phyloP scores from a whole-genome alignment of 2,797 vertebrate genomes.

The Falco biarmicus region DNA sequence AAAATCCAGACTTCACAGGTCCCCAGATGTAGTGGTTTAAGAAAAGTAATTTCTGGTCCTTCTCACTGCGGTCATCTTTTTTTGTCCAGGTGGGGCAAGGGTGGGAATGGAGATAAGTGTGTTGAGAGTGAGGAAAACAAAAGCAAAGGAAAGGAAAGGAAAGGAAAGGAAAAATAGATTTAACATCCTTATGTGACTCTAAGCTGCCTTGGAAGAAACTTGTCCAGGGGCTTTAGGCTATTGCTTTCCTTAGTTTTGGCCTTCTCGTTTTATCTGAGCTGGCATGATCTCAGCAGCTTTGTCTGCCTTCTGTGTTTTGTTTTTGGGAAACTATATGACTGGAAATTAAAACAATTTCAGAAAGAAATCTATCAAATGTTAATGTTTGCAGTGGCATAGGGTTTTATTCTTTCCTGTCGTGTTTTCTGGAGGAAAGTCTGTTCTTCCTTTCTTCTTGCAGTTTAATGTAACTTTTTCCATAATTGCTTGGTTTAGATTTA shows the following conservation, averaged over 20 bases:
- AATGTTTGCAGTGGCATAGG: not conserved
- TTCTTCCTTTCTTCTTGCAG: not conserved
- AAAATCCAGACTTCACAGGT: not conserved
- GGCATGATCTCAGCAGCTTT: not conserved
- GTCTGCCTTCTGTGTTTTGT: not conserved
- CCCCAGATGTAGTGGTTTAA: not conserved
- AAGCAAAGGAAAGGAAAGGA: not conserved
- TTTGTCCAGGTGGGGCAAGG: not conserved
- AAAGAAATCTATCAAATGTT: not conserved
- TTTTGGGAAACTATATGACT: not conserved
- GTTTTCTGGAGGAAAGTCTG: not conserved
- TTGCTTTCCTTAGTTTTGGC: not conserved
- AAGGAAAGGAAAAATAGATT: not conserved
- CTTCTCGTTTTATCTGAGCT: not conserved
- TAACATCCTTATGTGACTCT: not conserved
- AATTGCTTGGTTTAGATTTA: not conserved
- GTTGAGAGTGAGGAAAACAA: not conserved
- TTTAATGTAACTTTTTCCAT: not conserved
- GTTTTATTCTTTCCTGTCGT: not conserved
- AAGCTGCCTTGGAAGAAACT: not conserved
- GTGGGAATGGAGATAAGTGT: not conserved
- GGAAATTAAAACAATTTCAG: not conserved
- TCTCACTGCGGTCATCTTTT: not conserved
- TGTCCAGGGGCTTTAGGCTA: not conserved
- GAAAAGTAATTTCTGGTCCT: not conserved